phyloP scores from a whole-genome alignment of 2,888 invertebrate species.

The Sclerodermus sp. region DNA sequence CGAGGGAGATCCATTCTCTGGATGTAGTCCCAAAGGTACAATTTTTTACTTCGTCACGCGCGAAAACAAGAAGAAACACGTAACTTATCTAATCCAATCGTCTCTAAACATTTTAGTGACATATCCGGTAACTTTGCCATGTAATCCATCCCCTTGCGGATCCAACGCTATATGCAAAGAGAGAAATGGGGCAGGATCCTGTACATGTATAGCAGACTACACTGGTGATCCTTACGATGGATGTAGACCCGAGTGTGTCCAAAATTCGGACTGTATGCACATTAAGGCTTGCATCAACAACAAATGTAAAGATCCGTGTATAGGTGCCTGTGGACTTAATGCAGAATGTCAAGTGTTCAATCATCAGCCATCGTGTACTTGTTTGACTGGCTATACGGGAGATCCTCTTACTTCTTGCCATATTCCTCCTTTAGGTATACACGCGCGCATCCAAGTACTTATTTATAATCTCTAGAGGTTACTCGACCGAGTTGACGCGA shows the following conservation, averaged over 20 bases:
- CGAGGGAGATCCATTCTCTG: slow-evolving; percentile 79
- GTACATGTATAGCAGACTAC: slow-evolving; percentile 79
- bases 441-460: no score
- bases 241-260: slow-evolving; percentile 86
- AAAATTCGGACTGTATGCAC: slow-evolving; percentile 79
- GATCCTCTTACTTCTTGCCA: slow-evolving; percentile 78
- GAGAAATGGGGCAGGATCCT: slow-evolving; percentile 78
- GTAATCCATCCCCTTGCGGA: slow-evolving; percentile 84
- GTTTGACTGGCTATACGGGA: slow-evolving; percentile 74
- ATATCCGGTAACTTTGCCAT: slow-evolving; percentile 62
- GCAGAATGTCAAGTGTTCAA: slow-evolving; percentile 81
- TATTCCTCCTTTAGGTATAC: slow-evolving; percentile 56
- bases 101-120: slow-evolving; percentile 9
- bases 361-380: slow-evolving; percentile 79
- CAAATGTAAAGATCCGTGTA: slow-evolving; percentile 83
- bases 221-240: slow-evolving; percentile 84
- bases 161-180: slow-evolving; percentile 83
- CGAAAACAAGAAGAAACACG: no score
- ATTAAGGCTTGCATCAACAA: slow-evolving; percentile 79
- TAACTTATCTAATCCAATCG: neutral
- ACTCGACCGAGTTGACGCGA: neutral
- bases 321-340: slow-evolving; percentile 80
- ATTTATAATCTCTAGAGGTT: slow-evolving; percentile 25
- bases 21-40: slow-evolving; percentile 63
- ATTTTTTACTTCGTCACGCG: neutral